A percentile compares a stretch with the other conserved stretches of the same genome.
Conservation (phyloP, 2,797 vertebrate species). For the Cuculus canorus region DNA sequence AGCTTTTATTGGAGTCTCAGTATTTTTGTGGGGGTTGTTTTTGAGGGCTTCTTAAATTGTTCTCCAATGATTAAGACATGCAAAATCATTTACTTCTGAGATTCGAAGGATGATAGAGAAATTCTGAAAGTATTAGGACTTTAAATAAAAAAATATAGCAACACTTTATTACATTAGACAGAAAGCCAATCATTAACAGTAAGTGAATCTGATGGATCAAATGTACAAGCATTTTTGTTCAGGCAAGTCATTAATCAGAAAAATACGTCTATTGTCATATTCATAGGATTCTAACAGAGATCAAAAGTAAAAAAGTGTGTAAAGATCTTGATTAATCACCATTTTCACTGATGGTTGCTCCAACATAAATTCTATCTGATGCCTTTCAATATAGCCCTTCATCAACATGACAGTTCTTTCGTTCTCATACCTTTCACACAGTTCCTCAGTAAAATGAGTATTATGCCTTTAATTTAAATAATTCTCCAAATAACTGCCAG, state of each 20-base stretch:
- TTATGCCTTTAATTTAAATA: neutral
- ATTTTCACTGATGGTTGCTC: conserved; percentile 26
- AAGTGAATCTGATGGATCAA: neutral
- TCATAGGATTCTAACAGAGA: conserved; percentile 47
- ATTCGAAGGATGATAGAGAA: neutral
- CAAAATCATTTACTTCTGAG: neutral
- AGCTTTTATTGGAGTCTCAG: neutral
- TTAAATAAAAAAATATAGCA: neutral
- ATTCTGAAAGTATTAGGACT: neutral
- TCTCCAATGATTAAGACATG: neutral
- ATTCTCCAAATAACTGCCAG: neutral
- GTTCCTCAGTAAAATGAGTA: neutral
- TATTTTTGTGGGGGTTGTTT: too few species aligned
- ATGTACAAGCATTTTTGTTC: neutral
- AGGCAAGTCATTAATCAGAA: neutral
- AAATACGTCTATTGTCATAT: neutral
- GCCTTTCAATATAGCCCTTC: neutral
- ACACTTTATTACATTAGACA: neutral
- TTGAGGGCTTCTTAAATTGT: neutral
- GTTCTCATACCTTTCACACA: neutral
- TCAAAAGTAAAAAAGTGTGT: neutral
- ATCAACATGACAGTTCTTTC: neutral
- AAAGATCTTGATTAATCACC: conserved; percentile 55
- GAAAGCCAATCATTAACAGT: neutral
- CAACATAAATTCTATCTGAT: conserved; percentile 48